Conservation (phyloP, 2,888 invertebrate species). For the Rotaria sp. region DNA sequence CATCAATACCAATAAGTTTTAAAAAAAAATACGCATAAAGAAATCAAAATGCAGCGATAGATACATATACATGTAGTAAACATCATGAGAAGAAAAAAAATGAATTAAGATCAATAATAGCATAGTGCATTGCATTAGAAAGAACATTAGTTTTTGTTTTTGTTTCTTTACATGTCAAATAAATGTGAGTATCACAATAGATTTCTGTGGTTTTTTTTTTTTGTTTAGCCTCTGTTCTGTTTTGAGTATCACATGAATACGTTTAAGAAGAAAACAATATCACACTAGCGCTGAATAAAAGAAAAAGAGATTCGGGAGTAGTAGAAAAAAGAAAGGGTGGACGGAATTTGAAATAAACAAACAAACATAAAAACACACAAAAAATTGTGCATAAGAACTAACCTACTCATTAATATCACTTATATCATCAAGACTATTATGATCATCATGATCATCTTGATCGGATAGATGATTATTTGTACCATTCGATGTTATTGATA, state of each 20-base stretch:
- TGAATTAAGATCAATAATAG: neutral
- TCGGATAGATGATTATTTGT: neutral
- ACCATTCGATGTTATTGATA: neutral
- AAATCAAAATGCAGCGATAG: neutral
- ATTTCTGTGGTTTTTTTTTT: neutral
- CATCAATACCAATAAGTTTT: neutral
- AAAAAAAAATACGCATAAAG: neutral
- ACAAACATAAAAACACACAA: too few relatives aligned
- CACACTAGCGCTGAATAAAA: neutral
- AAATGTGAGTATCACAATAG: neutral
- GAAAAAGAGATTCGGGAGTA: neutral
- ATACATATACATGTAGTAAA: neutral
- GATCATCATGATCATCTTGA: neutral
- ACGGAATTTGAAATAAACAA: neutral
- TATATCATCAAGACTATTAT: neutral
- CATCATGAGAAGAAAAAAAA: neutral
- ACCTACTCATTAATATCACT: slow-evolving; percentile 22
- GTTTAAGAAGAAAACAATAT: neutral
- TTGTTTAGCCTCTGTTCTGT: neutral
- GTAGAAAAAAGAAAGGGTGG: neutral
- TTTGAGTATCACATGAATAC: slow-evolving; percentile 3
- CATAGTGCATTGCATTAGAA: neutral
- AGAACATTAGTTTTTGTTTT: neutral
- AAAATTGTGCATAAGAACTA: neutral
- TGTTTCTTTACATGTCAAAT: neutral